Percentiles rank a stretch among this genome's conserved stretches.
Evolutionary conservation across 2,888 invertebrate species (phyloP).

Genomic region (Clistopyga incitator): DNA sequence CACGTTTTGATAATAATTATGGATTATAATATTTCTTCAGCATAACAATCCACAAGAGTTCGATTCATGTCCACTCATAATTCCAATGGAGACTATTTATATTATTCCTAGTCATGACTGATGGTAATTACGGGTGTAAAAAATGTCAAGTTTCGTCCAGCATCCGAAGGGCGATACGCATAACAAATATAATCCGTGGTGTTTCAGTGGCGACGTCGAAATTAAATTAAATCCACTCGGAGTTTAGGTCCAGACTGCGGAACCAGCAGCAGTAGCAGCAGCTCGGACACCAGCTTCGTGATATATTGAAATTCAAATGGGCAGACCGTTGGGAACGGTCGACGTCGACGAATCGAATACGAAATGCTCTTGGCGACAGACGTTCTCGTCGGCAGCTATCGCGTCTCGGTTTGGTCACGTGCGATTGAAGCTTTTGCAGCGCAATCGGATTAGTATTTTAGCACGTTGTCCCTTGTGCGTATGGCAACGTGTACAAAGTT

Average conservation of each 20-base stretch:
- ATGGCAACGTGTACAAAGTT: neutral
- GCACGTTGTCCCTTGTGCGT: conserved; percentile 7
- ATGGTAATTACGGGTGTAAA: neutral
- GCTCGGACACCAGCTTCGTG: conserved; percentile 24
- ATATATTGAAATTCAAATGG: conserved; percentile 57
- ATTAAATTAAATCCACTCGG: conserved; percentile 38
- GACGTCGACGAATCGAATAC: conserved; percentile 52
- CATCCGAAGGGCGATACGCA: neutral
- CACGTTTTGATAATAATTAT: too few species aligned
- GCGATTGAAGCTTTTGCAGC: conserved; percentile 18
- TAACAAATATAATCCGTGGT: conserved; percentile 3
- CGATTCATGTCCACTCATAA: neutral
- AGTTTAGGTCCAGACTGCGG: conserved; percentile 20
- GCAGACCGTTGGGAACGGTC: conserved; percentile 17
- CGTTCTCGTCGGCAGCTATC: conserved; percentile 25
- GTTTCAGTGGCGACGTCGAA: conserved; percentile 25
- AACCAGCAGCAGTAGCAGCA: neutral
- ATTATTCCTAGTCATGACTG: neutral
- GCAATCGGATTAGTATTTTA: conserved; percentile 47
- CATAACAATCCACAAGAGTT: too few species aligned
- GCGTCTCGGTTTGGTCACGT: conserved; percentile 35
- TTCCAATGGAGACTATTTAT: neutral
- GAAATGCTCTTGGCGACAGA: conserved; percentile 53
- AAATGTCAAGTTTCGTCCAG: neutral
- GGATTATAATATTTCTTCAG: too few species aligned